Base-by-base conservation (phyloP, 2,113 vertebrate species). In the Acanthisitta chloris region DNA sequence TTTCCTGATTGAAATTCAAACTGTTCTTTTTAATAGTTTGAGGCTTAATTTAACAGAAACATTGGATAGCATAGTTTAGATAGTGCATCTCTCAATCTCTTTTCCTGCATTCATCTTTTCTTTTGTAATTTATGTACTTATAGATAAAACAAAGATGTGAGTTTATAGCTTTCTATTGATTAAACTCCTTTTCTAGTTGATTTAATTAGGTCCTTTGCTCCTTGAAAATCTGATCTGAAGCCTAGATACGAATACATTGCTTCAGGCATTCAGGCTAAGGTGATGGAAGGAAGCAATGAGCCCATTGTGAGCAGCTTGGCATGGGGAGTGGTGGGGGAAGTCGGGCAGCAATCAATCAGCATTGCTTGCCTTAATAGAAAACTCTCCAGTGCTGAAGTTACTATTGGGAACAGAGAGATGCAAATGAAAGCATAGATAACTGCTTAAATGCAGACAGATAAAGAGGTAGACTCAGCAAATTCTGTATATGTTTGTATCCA, bases 131-230 rank as follows among this genome's bases (percentile, higher is more conserved):
- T 96, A 90, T 92, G 31, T 89, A 85, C 74, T 92, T 95, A 51
- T 12, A 92, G 93, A 92, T 96, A 76, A 91, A 94, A 95, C 71
- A 94, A 92, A 94, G 64, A 72, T 69, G 61, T n/a, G 66, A 78
- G 57, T 87, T 88, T 92, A 95, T 73, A 88, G 74, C 81, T 80
- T 88, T 33, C 66, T 94, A 95, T 97, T 93, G 90, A 97, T 97
- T 95, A 92, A 92, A 38, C 42, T 90, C 45, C 61, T 94, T 88
- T 92, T 94, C n/a, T 64, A 86, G 79, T 86, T 96, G 85, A 95
- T 95, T 95, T 96, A 96, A 96, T 96, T 96, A 96, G 78, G 52
- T 88, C 85, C 71, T 96, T 92, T 81, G 48, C 92, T 96, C 58
- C 79, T 73, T 81, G 83, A 81, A 95, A 94, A 81, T 78, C 88